Base-by-base conservation (phyloP, 2,888 invertebrate genomes). In the Pemphredon lugubris region DNA sequence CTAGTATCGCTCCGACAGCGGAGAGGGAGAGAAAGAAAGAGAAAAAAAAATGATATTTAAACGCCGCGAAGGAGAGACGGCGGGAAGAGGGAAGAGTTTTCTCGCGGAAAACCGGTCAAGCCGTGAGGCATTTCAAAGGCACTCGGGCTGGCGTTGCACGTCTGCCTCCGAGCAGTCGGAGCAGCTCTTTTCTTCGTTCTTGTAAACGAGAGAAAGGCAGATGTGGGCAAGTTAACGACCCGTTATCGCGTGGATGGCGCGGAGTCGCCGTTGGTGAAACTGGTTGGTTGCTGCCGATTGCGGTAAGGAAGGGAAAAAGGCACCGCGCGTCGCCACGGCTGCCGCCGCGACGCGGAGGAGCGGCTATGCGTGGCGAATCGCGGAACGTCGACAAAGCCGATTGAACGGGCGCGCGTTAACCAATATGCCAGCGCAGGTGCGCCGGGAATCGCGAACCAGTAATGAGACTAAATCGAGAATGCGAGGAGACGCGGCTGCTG, bases 141-240 rank as follows among this genome's bases (percentile, higher is more conserved):
- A 21, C 51, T 37, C 59, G 32, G 32, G 7, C n/a, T 9, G 64
- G 37, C 44, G 54, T 18, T 18, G 34, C 44, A 23, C 66, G 44
- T 44, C 55, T 63, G 54, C 47, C 37, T 39, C 40, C 16, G 40
- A 40, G 50, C 37, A 42, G 32, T 51, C 53, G 60, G 40, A 26
- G 40, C 64, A 21, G 55, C 70, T 67, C 65, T 63, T 73, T 75
- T 67, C 79, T 58, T 73, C 63, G 57, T 63, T 67, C 73, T 58
- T 39, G 70, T 42, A 68, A 79, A 83, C 78, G 80, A 81, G 86
- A 86, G 85, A 84, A 84, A 87, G 84, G 82, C 84, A 85, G 84
- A 86, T 86, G 86, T 83, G 83, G 82, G 75, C 75, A 85, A 85
- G 86, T 84, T 86, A 86, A 87, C 85, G 85, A 86, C 85, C 87